These are phyloP conservation scores for Bruchidius siliquastri DNA, from an alignment of 2,888 invertebrate genomes.

Conservation along the genomic window DNA sequence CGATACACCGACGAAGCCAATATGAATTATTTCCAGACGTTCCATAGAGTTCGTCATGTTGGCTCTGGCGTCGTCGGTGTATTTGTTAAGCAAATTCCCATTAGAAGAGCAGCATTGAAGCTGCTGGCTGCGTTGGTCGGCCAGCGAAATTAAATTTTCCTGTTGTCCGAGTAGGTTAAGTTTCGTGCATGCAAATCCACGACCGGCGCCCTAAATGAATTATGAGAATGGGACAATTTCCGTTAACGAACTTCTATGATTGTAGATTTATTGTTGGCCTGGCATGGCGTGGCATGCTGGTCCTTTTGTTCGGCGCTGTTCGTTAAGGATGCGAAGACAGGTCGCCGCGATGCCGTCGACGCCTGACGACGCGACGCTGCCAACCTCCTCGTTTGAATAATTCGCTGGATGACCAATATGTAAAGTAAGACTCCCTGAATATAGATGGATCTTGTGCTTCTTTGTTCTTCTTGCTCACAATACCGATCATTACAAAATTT, in stretches of 20 bases:
- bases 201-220: slow-evolving; percentile 46
- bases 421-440: background rate
- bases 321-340: background rate
- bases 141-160: slow-evolving; percentile 46
- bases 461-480: background rate
- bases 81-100: slow-evolving; percentile 48
- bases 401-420: background rate
- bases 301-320: background rate
- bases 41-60: background rate
- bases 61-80: slow-evolving; percentile 22
- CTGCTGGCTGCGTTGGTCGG: slow-evolving; percentile 21
- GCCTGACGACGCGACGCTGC: background rate
- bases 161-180: slow-evolving; percentile 50
- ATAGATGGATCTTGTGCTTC: background rate
- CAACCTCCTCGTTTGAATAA: background rate
- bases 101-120: slow-evolving; percentile 27
- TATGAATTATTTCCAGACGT: too few species aligned
- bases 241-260: slow-evolving; percentile 48
- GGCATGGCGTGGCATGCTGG: background rate
- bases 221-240: slow-evolving; percentile 44
- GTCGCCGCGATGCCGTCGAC: background rate
- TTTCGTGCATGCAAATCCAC: slow-evolving; percentile 47
- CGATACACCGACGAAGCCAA: too few species aligned
- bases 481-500: too few species aligned
- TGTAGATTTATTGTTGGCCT: slow-evolving; percentile 40